Conservation (phyloP, 1,140 invertebrate species). For the Plodia interpunctella region DNA sequence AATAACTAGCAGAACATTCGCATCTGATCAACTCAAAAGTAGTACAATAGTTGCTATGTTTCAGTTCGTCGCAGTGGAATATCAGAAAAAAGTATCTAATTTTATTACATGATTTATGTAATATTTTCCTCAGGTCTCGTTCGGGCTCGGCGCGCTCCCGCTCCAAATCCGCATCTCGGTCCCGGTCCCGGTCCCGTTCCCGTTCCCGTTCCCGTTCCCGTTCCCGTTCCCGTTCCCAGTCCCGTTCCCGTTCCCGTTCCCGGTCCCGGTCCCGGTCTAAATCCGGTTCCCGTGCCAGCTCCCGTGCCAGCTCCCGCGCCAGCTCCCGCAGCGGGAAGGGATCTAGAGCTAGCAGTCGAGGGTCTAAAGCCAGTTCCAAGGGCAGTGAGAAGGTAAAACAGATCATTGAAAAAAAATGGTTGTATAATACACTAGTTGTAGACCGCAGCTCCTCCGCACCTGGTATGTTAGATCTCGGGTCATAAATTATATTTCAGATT, state of each 20-base stretch:
- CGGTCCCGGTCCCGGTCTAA: constrained; percentile 37
- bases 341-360: constrained; percentile 33
- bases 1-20: no score
- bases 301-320: constrained; percentile 40
- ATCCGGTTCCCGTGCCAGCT: constrained; percentile 27
- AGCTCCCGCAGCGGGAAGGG: constrained; percentile 47
- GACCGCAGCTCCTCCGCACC: no score
- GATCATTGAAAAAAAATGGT: no score
- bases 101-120: not conserved
- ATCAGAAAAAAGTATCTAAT: no score
- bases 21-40: no score
- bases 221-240: constrained; percentile 44
- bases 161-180: no score
- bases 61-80: no score
- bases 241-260: constrained; percentile 34
- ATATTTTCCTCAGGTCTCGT: constrained; percentile 7
- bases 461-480: no score
- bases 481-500: no score
- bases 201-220: constrained; percentile 36
- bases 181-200: constrained; percentile 34
- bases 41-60: no score
- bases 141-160: constrained; percentile 31
- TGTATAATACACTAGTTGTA: no score
- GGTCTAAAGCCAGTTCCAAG: constrained; percentile 51
- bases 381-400: constrained; percentile 54